Base-by-base conservation (phyloP, 2,797 vertebrate species). In the Characodon lateralis region DNA sequence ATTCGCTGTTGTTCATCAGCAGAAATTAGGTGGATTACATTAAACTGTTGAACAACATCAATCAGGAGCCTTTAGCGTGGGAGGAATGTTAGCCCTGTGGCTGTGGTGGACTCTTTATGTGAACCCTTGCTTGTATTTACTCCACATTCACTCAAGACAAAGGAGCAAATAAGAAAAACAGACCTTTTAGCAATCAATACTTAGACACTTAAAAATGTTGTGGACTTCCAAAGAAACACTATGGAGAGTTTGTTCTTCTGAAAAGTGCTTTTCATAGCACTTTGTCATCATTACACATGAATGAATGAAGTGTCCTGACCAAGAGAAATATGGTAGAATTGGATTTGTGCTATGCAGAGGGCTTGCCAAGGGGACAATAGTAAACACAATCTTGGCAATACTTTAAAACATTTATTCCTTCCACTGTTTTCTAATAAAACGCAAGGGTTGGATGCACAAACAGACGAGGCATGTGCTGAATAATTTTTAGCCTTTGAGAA, bases 1-100 rank as follows among this genome's bases (percentile, higher is more conserved):
- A 1, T 84, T 84, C 79, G 56, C 73, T 20, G 31, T 70, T 76
- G 75, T 77, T 83, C 73, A 59, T 87, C 74, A 51, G 71, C n/a
- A 77, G 83, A 88, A 91, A 90, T 92, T 92, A 90, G 85, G 79
- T 75, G 90, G 87, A 94, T 93, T 87, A 90, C 87, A 84, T 82
- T 84, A 81, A 93, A 86, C 78, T 35, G 77, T 65, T 86, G 81
- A 81, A 88, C 72, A 65, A 70, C 86, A 90, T 94, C 85, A 81
- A 89, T 94, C 89, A 89, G 83, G n/a, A 50, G 69, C 79, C 77
- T 79, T 77, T 18, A 70, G 81, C 13, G 51, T 83, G 71, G 77
- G 88, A 72, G 74, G 74, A 71, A 75, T 76, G 72, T 69, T 31
- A 76, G 39, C 78, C 76, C 65, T n/a, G 43, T 43, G 61, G 77